Conservation (phyloP, 2,113 vertebrate species). For the Xenus cinereus region DNA sequence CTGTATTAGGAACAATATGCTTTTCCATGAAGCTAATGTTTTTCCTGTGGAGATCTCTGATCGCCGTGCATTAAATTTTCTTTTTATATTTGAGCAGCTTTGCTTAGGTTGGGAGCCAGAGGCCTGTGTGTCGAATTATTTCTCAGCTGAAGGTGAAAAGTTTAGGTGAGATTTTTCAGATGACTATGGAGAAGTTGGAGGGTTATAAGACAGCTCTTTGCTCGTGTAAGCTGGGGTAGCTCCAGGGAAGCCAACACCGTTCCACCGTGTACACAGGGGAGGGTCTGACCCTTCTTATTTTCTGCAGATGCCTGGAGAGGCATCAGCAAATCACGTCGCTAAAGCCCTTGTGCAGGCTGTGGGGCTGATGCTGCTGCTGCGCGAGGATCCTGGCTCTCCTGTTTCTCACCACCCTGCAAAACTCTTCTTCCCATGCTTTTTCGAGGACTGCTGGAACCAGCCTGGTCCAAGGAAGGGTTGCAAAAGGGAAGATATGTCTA, state of each 20-base stretch:
- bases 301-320: neutral
- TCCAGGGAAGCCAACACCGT: neutral
- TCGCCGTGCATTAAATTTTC: neutral
- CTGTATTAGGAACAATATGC: conserved; percentile 43
- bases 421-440: neutral
- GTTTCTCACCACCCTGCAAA: neutral
- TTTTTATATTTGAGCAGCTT: neutral
- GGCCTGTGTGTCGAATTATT: neutral
- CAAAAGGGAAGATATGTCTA: neutral
- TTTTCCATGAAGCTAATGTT: conserved; percentile 10
- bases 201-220: neutral
- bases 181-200: neutral
- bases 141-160: neutral
- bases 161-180: conserved; percentile 14
- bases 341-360: neutral
- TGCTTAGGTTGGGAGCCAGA: conserved; percentile 5
- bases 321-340: neutral
- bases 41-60: conserved; percentile 45
- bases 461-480: neutral
- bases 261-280: neutral
- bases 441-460: neutral
- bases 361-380: neutral
- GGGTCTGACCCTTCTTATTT: neutral
- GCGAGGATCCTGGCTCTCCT: neutral
- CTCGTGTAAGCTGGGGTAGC: neutral